phyloP scores from a whole-genome alignment of 2,113 vertebrate genomes.

The Phasianus colchicus region DNA sequence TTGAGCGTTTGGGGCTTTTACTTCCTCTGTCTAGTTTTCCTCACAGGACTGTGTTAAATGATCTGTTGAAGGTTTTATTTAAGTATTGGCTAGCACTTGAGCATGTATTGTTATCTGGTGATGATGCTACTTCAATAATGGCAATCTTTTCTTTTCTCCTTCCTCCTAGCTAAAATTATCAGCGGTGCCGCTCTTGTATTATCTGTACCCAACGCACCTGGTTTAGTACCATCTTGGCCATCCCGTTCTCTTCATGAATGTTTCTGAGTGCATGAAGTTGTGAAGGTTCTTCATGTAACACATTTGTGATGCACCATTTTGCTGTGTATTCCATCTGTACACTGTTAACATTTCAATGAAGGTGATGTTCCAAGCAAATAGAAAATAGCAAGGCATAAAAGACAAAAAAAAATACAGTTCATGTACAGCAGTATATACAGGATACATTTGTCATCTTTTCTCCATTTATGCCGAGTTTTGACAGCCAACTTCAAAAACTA shows the following conservation, averaged over 20 bases:
- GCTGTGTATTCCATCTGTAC: slow-evolving; percentile 76
- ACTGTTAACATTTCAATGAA: slow-evolving; percentile 74
- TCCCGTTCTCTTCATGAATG: slow-evolving; percentile 83
- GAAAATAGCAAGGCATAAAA: slow-evolving; percentile 39
- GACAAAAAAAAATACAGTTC: not conserved
- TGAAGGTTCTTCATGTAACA: slow-evolving; percentile 79
- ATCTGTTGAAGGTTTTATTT: not conserved
- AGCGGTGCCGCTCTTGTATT: slow-evolving; percentile 70
- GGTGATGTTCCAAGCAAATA: slow-evolving; percentile 68
- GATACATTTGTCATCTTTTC: slow-evolving; percentile 55
- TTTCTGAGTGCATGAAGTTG: slow-evolving; percentile 83
- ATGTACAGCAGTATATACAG: slow-evolving; percentile 45
- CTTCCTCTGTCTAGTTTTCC: not conserved
- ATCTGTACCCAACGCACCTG: slow-evolving; percentile 75
- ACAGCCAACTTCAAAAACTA: slow-evolving; percentile 56
- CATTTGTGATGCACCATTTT: slow-evolving; percentile 74
- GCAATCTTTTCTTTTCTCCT: slow-evolving; percentile 43
- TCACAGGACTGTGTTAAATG: not conserved
- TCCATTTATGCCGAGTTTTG: slow-evolving; percentile 77
- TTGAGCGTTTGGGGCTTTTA: not conserved
- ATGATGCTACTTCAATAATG: slow-evolving; percentile 41
- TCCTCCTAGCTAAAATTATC: slow-evolving; percentile 79
- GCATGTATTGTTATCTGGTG: slow-evolving; percentile 26
- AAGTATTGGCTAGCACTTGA: slow-evolving; percentile 5
- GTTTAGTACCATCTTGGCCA: slow-evolving; percentile 73